phyloP scores from a whole-genome alignment of 2,113 vertebrate species.

The Chaetura pelagica region DNA sequence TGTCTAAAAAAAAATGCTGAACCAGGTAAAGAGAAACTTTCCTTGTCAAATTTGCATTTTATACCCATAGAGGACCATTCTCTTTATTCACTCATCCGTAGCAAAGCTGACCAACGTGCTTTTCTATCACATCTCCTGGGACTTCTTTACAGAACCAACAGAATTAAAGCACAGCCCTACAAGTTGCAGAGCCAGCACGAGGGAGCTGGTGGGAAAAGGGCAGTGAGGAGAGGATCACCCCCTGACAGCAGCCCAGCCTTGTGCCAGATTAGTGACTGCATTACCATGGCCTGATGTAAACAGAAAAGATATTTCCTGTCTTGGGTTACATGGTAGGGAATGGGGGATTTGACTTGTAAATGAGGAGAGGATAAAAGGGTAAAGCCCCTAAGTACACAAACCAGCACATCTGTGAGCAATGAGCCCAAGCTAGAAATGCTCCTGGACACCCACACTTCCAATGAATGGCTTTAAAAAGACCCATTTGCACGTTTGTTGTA shows the following conservation, averaged over 20 bases:
- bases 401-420: background rate
- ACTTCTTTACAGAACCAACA: background rate
- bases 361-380: background rate
- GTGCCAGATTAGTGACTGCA: background rate
- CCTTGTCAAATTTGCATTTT: background rate
- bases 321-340: constrained; percentile 2
- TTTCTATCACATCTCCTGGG: background rate
- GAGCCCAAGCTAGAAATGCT: background rate
- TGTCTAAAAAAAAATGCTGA: background rate
- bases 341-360: background rate
- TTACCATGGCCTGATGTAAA: constrained; percentile 28
- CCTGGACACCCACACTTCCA: background rate
- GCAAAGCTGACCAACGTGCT: background rate
- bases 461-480: background rate
- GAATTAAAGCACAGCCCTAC: background rate
- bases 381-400: background rate
- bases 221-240: background rate
- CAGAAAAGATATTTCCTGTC: constrained; percentile 13
- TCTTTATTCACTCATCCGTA: background rate
- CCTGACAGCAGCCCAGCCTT: background rate
- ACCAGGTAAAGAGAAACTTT: background rate
- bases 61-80: background rate
- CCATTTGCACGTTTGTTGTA: background rate
- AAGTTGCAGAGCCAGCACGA: background rate
- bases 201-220: background rate